Conservation (phyloP, 1,140 invertebrate genomes). For the Maniola jurtina region DNA sequence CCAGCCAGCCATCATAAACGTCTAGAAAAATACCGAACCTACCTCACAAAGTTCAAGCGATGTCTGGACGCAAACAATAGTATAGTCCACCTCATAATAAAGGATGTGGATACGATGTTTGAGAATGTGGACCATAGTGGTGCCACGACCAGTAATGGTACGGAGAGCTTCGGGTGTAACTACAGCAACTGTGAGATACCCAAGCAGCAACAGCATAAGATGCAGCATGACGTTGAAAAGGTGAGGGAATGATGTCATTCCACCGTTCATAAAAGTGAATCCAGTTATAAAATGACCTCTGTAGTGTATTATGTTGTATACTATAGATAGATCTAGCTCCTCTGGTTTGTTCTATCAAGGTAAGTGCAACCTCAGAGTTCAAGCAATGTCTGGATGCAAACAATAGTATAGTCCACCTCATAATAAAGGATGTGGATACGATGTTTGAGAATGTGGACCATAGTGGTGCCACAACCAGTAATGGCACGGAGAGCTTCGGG, state of each 20-base stretch:
- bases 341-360: too few species aligned
- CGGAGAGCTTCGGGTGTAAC: constrained; percentile 60
- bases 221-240: constrained; percentile 74
- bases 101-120: constrained; percentile 91
- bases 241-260: constrained; percentile 29
- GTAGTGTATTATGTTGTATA: too few species aligned
- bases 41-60: constrained; percentile 85
- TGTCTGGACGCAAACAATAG: constrained; percentile 92
- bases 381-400: constrained; percentile 91
- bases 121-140: constrained; percentile 72
- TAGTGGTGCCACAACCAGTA: constrained; percentile 42
- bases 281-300: too few species aligned
- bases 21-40: constrained; percentile 86
- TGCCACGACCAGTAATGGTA: constrained; percentile 47
- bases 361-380: constrained; percentile 88
- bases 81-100: constrained; percentile 90
- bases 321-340: too few species aligned
- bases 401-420: constrained; percentile 89
- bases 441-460: constrained; percentile 85
- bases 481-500: constrained; percentile 58
- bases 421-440: constrained; percentile 88
- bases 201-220: constrained; percentile 65
- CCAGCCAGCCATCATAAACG: constrained; percentile 87
- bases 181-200: constrained; percentile 66
- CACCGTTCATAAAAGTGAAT: too few species aligned